Base-by-base conservation (phyloP, 2,888 invertebrate genomes). In the Drosophila pseudotalamancana region DNA sequence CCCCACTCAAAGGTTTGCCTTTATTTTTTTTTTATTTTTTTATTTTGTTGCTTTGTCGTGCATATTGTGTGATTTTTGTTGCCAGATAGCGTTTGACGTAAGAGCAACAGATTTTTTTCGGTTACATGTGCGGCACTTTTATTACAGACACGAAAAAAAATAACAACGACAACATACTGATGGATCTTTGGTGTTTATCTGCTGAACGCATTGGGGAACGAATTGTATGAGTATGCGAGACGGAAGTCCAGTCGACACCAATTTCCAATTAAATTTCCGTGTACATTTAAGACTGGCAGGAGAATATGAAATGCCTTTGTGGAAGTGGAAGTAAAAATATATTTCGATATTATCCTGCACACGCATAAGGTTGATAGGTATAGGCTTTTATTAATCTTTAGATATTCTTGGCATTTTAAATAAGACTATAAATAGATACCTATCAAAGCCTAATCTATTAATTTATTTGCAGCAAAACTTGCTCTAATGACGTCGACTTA, bases 11-110 rank as follows among this genome's bases (percentile, higher is more conserved):
- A 55, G 45, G 40, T 40, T 57, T 55, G 48, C 43, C 43, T 61
- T 64, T 64, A 27, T 12, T 48, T 61, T 70, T 16, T 18, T 49
- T 40, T 40, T 48, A 62, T 48, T 56, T 34, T 25, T 50, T 32
- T 12, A 14, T 56, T 59, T 40, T 75, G 55, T 34, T 51, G 12
- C 34, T 23, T 35, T 37, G 35, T 50, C 29, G 18, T 48, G 43
- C 49, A 51, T 46, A 54, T 78, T 79, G 61, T 72, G 77, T 84
- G 77, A 80, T 80, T 83, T 87, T 51, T 72, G 40, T 54, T 54
- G 39, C 40, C 54, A 57, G 80, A 87, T 80, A 80, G 59, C 85
- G 87, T 63, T 87, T 81, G 81, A 85, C 81, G 88, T 85, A 82
- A 67, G 76, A 82, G 82, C 88, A 85, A 83, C 82, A 83, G 88